Conservation (phyloP, 2,888 invertebrate genomes). For the Cheilosia variabilis region DNA sequence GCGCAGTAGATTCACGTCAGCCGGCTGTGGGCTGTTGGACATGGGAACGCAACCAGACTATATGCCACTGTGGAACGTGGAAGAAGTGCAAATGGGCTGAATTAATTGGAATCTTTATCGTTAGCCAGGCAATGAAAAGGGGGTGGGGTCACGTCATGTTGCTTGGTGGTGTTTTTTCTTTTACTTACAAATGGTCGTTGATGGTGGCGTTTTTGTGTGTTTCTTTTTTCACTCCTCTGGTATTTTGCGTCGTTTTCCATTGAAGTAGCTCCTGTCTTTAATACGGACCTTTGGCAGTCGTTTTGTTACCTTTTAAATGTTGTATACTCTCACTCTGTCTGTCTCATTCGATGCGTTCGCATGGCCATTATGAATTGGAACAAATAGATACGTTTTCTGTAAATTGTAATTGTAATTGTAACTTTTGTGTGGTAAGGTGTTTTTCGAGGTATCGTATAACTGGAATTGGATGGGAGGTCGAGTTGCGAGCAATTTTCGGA, state of each 20-base stretch:
- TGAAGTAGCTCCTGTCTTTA: slow-evolving; percentile 61
- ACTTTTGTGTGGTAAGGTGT: slow-evolving; percentile 53
- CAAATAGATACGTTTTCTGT: slow-evolving; percentile 67
- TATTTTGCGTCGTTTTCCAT: slow-evolving; percentile 38
- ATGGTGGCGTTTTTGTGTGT: slow-evolving; percentile 34
- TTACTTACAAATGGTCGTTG: slow-evolving; percentile 60
- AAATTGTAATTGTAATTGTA: slow-evolving; percentile 70
- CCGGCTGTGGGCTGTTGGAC: slow-evolving; percentile 54
- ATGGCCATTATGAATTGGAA: slow-evolving; percentile 74
- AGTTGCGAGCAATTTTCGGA: slow-evolving; percentile 11
- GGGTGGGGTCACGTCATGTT: slow-evolving; percentile 73
- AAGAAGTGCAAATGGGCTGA: slow-evolving; percentile 72
- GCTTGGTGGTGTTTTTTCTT: slow-evolving; percentile 66
- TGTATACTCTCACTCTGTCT: slow-evolving; percentile 42
- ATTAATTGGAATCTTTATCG: slow-evolving; percentile 69
- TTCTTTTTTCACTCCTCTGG: slow-evolving; percentile 15
- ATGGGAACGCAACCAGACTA: slow-evolving; percentile 26
- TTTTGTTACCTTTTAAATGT: slow-evolving; percentile 57
- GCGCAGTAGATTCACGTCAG: slow-evolving; percentile 54
- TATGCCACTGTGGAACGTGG: slow-evolving; percentile 58
- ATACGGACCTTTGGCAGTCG: slow-evolving; percentile 62
- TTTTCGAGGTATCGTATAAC: slow-evolving; percentile 19
- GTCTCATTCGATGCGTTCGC: slow-evolving; percentile 43
- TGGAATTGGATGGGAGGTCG: slow-evolving; percentile 39
- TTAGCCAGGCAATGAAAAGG: slow-evolving; percentile 63